Percentiles rank a stretch among this genome's conserved stretches.
Conservation (phyloP, 2,888 invertebrate species). For the Agrochola litura region DNA sequence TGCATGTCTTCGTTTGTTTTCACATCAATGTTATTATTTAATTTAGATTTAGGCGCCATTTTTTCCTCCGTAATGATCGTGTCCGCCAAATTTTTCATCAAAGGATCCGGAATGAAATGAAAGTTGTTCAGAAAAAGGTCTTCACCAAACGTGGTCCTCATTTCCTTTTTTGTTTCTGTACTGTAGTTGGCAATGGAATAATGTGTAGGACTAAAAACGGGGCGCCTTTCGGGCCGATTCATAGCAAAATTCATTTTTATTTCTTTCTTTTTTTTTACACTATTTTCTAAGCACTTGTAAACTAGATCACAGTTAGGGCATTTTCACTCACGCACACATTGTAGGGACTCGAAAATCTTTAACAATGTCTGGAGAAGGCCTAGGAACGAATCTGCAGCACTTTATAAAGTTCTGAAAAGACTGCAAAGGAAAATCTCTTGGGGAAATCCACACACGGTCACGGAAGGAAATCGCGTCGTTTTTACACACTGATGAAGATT, state of each 20-base stretch:
- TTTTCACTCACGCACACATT: conserved; percentile 76
- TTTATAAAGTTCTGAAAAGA: conserved; percentile 69
- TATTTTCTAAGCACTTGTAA: conserved; percentile 66
- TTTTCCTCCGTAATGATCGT: conserved; percentile 74
- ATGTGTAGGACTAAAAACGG: conserved; percentile 74
- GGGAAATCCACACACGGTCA: conserved; percentile 75
- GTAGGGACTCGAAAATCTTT: conserved; percentile 68
- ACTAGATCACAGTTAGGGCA: conserved; percentile 76
- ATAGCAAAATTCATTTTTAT: conserved; percentile 80
- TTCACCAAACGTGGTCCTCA: conserved; percentile 77
- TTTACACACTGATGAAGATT: conserved; percentile 75
- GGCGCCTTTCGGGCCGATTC: conserved; percentile 80
- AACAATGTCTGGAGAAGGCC: conserved; percentile 79
- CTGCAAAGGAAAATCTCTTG: conserved; percentile 72
- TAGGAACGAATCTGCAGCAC: conserved; percentile 77
- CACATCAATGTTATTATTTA: conserved; percentile 56
- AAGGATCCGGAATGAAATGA: conserved; percentile 80
- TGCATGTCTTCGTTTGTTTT: conserved; percentile 47
- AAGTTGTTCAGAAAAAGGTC: conserved; percentile 78
- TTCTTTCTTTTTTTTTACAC: conserved; percentile 63
- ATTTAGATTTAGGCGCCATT: conserved; percentile 61
- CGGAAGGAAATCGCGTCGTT: conserved; percentile 68
- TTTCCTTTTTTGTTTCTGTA: conserved; percentile 77
- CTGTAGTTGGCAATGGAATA: conserved; percentile 79
- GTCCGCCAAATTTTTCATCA: conserved; percentile 86